These are phyloP conservation scores for Oophaga pumilio DNA, from an alignment of 2,113 vertebrate species.

Conservation along the genomic window DNA sequence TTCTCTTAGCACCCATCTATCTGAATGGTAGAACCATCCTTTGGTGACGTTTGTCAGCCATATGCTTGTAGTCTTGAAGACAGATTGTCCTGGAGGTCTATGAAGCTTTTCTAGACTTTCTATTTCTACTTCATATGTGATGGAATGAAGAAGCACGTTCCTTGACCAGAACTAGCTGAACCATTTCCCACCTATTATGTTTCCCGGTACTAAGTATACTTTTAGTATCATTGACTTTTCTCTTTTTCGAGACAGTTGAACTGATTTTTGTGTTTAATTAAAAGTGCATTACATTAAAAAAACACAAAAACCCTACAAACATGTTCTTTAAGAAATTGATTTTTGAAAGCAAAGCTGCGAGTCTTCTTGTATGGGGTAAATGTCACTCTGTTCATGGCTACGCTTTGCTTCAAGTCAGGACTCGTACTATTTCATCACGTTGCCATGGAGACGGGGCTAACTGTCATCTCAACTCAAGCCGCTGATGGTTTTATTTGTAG, in stretches of 20 bases:
- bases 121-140: background rate
- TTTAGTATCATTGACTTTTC: slow-evolving; percentile 54
- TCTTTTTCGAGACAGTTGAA: slow-evolving; percentile 60
- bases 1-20: too few species aligned
- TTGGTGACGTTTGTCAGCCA: too few species aligned
- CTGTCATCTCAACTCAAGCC: slow-evolving; percentile 77
- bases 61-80: too few species aligned
- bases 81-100: too few species aligned
- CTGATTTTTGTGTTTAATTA: slow-evolving; percentile 69
- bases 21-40: too few species aligned
- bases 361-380: slow-evolving; percentile 73
- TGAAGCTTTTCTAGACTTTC: background rate
- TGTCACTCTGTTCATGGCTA: slow-evolving; percentile 76
- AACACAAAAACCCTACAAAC: slow-evolving; percentile 69
- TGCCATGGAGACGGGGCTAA: slow-evolving; percentile 80
- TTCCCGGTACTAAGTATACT: slow-evolving; percentile 52
- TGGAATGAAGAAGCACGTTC: background rate
- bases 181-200: background rate
- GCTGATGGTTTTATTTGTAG: slow-evolving; percentile 80
- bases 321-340: slow-evolving; percentile 69
- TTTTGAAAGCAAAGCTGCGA: slow-evolving; percentile 66
- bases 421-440: slow-evolving; percentile 72
- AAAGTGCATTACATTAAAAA: slow-evolving; percentile 68
- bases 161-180: background rate
- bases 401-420: slow-evolving; percentile 74